phyloP scores from a whole-genome alignment of 2,888 invertebrate species.

The Acheta domesticus region DNA sequence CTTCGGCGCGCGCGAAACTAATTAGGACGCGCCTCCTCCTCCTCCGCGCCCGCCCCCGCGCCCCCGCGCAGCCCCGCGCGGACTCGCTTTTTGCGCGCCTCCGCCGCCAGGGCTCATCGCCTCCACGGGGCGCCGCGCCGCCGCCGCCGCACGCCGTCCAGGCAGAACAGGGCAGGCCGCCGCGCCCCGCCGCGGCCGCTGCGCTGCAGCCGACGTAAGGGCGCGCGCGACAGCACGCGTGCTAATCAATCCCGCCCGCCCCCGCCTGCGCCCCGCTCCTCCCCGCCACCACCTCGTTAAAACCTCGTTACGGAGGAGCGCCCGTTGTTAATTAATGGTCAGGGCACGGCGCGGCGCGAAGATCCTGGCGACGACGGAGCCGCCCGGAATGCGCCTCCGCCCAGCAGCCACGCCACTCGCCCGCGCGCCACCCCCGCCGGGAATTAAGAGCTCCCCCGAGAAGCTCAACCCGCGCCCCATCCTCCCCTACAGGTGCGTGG shows the following conservation, averaged over 20 bases:
- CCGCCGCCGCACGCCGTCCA: neutral
- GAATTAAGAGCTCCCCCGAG: neutral
- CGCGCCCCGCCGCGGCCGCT: neutral
- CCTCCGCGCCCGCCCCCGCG: rapidly evolving
- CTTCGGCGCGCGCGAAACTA: too few relatives aligned
- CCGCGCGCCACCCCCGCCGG: neutral
- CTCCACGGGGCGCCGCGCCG: neutral
- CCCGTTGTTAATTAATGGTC: conserved; percentile 9
- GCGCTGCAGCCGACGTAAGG: neutral
- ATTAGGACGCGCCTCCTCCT: too few relatives aligned
- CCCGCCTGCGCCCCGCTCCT: neutral
- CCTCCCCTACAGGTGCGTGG: too few relatives aligned
- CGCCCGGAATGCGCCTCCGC: neutral
- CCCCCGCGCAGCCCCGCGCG: too few relatives aligned
- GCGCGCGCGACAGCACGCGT: neutral
- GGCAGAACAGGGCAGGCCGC: neutral
- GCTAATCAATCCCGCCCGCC: conserved; percentile 2
- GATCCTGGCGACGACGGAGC: neutral
- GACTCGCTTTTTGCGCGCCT: too few relatives aligned
- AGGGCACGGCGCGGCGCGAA: neutral
- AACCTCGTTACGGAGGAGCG: neutral
- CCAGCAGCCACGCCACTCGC: neutral
- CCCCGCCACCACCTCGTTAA: neutral
- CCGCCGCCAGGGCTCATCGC: too few relatives aligned
- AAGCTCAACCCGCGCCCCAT: too few relatives aligned